These are phyloP conservation scores for Calephelis nemesis DNA, from an alignment of 1,140 invertebrate species.

Conservation along the genomic window DNA sequence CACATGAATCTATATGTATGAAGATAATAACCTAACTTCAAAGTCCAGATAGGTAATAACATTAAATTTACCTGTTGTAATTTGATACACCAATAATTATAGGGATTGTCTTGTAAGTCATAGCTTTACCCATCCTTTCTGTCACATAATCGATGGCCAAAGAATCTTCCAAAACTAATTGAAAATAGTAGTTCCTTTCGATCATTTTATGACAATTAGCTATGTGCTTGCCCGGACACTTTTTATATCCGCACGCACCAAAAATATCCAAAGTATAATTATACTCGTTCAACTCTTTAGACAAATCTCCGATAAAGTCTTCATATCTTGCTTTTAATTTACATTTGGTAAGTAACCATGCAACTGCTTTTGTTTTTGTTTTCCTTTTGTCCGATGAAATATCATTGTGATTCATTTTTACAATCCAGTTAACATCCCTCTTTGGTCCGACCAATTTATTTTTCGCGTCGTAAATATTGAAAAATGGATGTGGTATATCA, in stretches of 20 bases:
- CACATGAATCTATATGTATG: constrained; percentile 1
- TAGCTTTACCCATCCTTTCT: constrained; percentile 80
- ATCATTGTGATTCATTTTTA: constrained; percentile 42
- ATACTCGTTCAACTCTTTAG: constrained; percentile 47
- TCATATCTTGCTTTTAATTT: constrained; percentile 46
- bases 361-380: constrained; percentile 53
- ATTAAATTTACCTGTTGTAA: constrained; percentile 51
- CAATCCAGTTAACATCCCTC: constrained; percentile 43
- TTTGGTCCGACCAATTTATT: constrained; percentile 51
- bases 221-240: constrained; percentile 42
- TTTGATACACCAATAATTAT: constrained; percentile 73
- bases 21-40: too few relatives aligned
- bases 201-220: constrained; percentile 50
- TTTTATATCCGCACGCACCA: constrained; percentile 50
- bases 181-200: constrained; percentile 59
- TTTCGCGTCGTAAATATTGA: constrained; percentile 48
- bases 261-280: constrained; percentile 55
- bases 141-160: constrained; percentile 82
- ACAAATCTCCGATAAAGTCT: constrained; percentile 51
- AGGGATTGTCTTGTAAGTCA: constrained; percentile 72
- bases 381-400: constrained; percentile 35
- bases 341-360: constrained; percentile 56
- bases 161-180: constrained; percentile 54
- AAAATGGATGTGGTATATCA: constrained; percentile 56
- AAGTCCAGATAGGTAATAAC: too few relatives aligned